Conservation (phyloP, 2,113 vertebrate genomes). For the Gorsachius goisagi region DNA sequence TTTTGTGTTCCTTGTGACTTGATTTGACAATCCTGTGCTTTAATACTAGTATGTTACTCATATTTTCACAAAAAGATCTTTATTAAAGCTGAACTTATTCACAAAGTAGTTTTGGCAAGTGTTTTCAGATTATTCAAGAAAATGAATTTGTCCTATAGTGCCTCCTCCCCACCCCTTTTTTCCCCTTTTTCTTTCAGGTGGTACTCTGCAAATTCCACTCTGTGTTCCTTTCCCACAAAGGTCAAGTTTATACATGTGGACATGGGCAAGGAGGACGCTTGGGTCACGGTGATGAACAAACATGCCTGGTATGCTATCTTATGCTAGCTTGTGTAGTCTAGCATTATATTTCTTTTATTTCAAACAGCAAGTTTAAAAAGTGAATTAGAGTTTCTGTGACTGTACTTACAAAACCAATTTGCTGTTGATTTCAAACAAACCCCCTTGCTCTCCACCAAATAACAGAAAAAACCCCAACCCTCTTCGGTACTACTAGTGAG, state of each 20-base stretch:
- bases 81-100: background rate
- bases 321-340: background rate
- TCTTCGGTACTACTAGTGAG: background rate
- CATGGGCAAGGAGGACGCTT: constrained; percentile 97
- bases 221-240: constrained; percentile 96
- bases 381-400: background rate
- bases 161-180: background rate
- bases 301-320: constrained; percentile 84
- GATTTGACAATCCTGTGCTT: background rate
- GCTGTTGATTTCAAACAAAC: background rate
- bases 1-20: background rate
- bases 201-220: constrained; percentile 97
- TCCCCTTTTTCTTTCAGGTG: constrained; percentile 74
- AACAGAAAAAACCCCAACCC: background rate
- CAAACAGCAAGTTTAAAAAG: background rate
- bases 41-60: background rate
- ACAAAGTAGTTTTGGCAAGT: background rate
- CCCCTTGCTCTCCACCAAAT: background rate
- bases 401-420: background rate
- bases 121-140: background rate
- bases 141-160: background rate
- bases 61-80: background rate
- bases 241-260: constrained; percentile 94
- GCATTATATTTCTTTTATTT: background rate
- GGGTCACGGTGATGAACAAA: constrained; percentile 96